Evolutionary conservation across 2,888 invertebrate species (phyloP).

Genomic region (Dryocosmus kuriphilus): DNA sequence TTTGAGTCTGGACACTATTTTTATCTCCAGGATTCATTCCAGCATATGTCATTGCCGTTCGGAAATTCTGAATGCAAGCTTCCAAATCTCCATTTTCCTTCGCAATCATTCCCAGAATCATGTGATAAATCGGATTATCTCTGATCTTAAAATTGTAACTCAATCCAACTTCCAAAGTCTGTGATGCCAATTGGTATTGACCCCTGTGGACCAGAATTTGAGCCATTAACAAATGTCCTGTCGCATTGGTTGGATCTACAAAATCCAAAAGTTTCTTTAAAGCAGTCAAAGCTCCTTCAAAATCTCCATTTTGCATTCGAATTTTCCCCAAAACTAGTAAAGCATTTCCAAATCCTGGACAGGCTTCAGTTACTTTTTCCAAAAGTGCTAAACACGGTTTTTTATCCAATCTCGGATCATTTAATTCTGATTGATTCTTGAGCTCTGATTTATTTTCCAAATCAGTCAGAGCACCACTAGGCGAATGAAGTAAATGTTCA

Average conservation of each 20-base stretch:
- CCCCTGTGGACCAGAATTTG: conserved; percentile 88
- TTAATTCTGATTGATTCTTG: neutral
- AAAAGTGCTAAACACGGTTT: conserved; percentile 84
- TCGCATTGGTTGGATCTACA: conserved; percentile 88
- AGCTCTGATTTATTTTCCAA: neutral
- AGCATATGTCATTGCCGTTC: conserved; percentile 85
- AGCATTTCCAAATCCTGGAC: conserved; percentile 87
- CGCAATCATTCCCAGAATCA: conserved; percentile 90
- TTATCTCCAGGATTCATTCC: conserved; percentile 78
- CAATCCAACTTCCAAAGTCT: conserved; percentile 92
- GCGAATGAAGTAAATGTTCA: conserved; percentile 87
- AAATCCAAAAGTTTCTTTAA: conserved; percentile 86
- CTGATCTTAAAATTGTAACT: conserved; percentile 96
- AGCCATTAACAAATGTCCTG: conserved; percentile 91
- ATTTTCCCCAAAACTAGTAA: conserved; percentile 87
- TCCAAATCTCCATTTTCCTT: conserved; percentile 86
- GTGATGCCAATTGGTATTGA: conserved; percentile 87
- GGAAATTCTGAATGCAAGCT: conserved; percentile 87
- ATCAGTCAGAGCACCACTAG: conserved; percentile 79
- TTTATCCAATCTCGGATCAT: neutral
- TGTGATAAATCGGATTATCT: conserved; percentile 94
- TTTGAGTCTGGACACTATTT: conserved; percentile 48
- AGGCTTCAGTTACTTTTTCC: conserved; percentile 86
- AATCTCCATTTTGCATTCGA: conserved; percentile 89
- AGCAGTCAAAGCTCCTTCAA: conserved; percentile 84